phyloP scores from a whole-genome alignment of 2,797 vertebrate species.

The Pristis pectinata region DNA sequence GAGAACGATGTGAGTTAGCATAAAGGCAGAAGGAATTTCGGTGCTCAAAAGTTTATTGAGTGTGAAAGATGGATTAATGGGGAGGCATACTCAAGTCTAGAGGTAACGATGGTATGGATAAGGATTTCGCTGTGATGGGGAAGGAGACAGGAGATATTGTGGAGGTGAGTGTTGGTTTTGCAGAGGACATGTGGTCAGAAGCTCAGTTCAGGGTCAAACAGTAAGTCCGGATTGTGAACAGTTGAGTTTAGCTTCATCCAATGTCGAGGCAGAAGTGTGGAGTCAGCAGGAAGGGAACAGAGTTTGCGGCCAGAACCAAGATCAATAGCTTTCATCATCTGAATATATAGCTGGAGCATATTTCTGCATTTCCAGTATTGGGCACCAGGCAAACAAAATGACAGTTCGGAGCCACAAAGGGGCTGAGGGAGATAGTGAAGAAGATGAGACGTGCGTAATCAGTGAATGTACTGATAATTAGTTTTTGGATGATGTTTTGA shows the following conservation, averaged over 20 bases:
- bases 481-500: neutral
- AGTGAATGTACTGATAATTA: neutral
- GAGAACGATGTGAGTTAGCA: neutral
- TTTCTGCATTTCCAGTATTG: neutral
- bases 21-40: neutral
- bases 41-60: neutral
- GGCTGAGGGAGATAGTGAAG: neutral
- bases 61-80: neutral
- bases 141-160: neutral
- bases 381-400: neutral
- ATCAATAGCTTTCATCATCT: neutral
- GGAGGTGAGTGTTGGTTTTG: neutral
- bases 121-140: neutral
- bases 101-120: neutral
- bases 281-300: neutral
- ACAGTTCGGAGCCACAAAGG: neutral
- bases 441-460: neutral
- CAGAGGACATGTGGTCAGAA: neutral
- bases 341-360: neutral
- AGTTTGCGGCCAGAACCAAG: neutral
- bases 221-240: neutral
- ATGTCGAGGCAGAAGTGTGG: neutral
- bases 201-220: neutral
- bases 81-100: neutral
- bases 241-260: neutral